A percentile compares a stretch with the other conserved stretches of the same genome.
phyloP scores from a whole-genome alignment of 2,888 invertebrate genomes.

The Mythimna albipuncta region DNA sequence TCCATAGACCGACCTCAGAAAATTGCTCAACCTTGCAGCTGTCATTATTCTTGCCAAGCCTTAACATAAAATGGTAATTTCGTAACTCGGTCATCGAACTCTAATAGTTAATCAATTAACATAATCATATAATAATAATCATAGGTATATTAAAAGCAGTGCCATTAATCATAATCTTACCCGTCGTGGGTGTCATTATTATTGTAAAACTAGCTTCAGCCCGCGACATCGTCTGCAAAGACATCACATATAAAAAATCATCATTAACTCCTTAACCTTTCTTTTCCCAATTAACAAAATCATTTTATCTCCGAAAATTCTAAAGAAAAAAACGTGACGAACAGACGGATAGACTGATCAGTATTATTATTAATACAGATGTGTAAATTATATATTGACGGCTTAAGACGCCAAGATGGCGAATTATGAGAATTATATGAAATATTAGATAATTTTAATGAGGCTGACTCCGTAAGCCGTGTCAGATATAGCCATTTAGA shows the following conservation, averaged over 20 bases:
- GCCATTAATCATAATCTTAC: slow-evolving; percentile 49
- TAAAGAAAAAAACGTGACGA: neutral
- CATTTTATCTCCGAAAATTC: no score
- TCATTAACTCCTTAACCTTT: no score
- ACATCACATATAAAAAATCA: no score
- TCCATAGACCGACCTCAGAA: no score
- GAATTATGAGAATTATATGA: slow-evolving; percentile 44
- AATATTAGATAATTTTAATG: slow-evolving; percentile 54
- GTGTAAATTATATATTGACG: slow-evolving; percentile 52
- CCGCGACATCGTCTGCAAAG: neutral
- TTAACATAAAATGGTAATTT: slow-evolving; percentile 1
- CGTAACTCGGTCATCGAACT: slow-evolving; percentile 20
- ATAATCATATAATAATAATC: slow-evolving; percentile 26
- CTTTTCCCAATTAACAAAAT: no score
- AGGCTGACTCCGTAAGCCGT: slow-evolving; percentile 34
- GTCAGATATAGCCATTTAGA: slow-evolving; percentile 27
- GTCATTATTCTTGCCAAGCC: no score
- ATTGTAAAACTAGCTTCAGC: slow-evolving; percentile 33
- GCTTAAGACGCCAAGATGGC: slow-evolving; percentile 46
- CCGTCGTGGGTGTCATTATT: slow-evolving; percentile 55
- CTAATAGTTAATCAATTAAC: slow-evolving; percentile 47
- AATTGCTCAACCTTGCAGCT: no score
- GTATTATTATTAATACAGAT: neutral
- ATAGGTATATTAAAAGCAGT: slow-evolving; percentile 43
- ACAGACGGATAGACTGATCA: neutral